phyloP scores from a whole-genome alignment of 2,888 invertebrate species.

The Trachelus iudaicus region DNA sequence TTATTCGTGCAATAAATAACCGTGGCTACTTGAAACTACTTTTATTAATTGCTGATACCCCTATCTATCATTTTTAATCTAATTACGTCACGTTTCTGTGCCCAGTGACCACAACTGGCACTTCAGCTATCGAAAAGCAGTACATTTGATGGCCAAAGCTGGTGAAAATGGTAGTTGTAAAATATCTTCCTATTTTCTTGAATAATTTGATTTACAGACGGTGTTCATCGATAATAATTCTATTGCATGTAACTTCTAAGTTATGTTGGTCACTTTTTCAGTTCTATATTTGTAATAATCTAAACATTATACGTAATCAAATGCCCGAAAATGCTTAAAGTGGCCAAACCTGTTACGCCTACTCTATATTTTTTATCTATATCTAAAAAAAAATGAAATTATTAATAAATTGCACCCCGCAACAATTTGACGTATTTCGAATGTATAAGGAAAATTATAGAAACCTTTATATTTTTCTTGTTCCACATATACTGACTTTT shows the following conservation, averaged over 20 bases:
- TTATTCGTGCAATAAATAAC: not conserved
- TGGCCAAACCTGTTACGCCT: too few relatives aligned
- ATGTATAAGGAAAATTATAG: too few relatives aligned
- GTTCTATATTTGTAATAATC: too few relatives aligned
- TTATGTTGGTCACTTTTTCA: not conserved
- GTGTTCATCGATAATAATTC: not conserved
- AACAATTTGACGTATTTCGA: too few relatives aligned
- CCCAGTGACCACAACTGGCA: not conserved
- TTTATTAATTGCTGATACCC: not conserved
- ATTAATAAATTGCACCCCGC: too few relatives aligned
- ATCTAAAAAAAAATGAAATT: too few relatives aligned
- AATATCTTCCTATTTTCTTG: not conserved
- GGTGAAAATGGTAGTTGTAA: not conserved
- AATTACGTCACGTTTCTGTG: not conserved
- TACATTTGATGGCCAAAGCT: not conserved
- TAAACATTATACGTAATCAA: too few relatives aligned
- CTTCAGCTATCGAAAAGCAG: not conserved
- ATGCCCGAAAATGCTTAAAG: too few relatives aligned
- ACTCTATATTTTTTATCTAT: too few relatives aligned
- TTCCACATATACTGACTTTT: too few relatives aligned
- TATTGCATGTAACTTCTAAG: not conserved
- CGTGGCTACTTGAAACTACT: not conserved
- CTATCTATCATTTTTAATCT: not conserved
- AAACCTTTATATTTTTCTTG: too few relatives aligned
- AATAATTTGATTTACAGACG: not conserved